Evolutionary conservation across 1,140 invertebrate species (phyloP).

Genomic region (Camponotus floridanus): DNA sequence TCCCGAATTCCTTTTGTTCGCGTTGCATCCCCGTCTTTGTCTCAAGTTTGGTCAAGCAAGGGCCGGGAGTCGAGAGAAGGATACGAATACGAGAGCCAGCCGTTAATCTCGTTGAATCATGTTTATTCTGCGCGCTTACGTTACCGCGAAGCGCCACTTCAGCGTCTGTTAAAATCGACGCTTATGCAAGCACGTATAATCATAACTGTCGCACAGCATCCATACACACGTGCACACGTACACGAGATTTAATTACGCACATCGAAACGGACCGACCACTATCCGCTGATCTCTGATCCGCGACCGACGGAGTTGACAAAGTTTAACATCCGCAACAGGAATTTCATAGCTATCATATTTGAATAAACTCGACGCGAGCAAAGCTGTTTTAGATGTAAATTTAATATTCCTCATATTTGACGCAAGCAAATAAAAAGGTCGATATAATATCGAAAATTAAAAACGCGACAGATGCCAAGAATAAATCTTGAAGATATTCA

Average conservation of each 20-base stretch:
- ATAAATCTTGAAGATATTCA: not conserved
- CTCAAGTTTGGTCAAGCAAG: slow-evolving; percentile 41
- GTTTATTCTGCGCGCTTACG: slow-evolving; percentile 49
- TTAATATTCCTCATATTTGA: not conserved
- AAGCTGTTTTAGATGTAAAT: slow-evolving; percentile 3
- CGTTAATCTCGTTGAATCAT: slow-evolving; percentile 36
- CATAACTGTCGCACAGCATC: slow-evolving; percentile 6
- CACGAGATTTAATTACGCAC: too few relatives aligned
- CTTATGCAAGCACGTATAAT: slow-evolving; percentile 14
- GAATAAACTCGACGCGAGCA: not conserved
- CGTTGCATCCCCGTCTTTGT: slow-evolving; percentile 47
- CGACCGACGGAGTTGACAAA: not conserved
- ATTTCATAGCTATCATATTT: slow-evolving; percentile 9
- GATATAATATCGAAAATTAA: slow-evolving; percentile 12
- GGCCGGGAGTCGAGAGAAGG: not conserved
- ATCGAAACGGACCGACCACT: not conserved
- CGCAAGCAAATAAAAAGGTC: not conserved
- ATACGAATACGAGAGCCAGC: not conserved
- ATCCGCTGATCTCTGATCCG: slow-evolving; percentile 24
- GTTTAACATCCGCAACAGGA: slow-evolving; percentile 19
- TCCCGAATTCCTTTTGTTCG: slow-evolving; percentile 51
- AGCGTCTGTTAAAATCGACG: slow-evolving; percentile 42
- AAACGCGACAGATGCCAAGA: not conserved
- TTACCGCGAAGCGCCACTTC: slow-evolving; percentile 45
- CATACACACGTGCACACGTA: too few relatives aligned